These are phyloP conservation scores for Heliocidaris erythrogramma DNA, from an alignment of 35 echinoderm and acorn worm species.

Conservation along the genomic window DNA sequence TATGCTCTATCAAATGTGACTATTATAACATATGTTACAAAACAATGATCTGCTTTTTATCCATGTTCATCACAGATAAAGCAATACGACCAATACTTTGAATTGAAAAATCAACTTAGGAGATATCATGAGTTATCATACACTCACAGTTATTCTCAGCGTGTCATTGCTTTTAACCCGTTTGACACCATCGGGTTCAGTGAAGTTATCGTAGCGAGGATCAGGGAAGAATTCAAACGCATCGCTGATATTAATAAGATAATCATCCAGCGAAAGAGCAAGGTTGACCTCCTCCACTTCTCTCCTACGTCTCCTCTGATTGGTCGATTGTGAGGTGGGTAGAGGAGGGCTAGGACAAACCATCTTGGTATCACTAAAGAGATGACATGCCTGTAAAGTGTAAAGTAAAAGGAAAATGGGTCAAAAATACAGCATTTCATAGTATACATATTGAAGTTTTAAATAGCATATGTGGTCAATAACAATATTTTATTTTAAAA, in stretches of 20 bases:
- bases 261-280: conserved; percentile 1
- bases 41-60: too few species aligned
- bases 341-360: conserved; percentile 27
- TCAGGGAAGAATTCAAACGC: neutral
- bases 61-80: too few species aligned
- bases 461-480: too few species aligned
- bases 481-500: too few species aligned
- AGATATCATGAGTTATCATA: neutral
- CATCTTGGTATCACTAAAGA: neutral
- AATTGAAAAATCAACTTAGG: neutral
- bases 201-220: neutral
- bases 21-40: too few species aligned
- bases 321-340: neutral
- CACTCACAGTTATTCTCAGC: neutral
- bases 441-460: too few species aligned
- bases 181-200: neutral
- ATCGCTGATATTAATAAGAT: neutral
- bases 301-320: neutral
- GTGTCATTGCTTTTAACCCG: neutral
- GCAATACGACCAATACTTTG: too few species aligned
- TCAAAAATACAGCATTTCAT: too few species aligned
- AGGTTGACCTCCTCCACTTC: neutral
- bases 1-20: too few species aligned
- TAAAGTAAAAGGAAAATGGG: too few species aligned
- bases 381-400: neutral